Conservation (phyloP, 2,888 invertebrate genomes). For the Chydorus sphaericus region DNA sequence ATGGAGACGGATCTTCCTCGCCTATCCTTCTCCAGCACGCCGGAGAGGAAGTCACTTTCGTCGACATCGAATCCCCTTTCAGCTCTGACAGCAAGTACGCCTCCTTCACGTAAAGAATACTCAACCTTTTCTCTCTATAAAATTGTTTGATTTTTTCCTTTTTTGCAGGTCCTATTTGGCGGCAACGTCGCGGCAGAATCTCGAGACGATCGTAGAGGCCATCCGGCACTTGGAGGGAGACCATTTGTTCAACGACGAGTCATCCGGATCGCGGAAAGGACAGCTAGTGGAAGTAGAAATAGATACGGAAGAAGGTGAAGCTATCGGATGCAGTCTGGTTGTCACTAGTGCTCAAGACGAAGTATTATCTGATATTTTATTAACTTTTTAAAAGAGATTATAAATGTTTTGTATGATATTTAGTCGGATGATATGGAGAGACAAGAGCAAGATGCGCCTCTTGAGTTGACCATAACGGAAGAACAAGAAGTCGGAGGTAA, state of each 20-base stretch:
- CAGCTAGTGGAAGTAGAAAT: slow-evolving; percentile 13
- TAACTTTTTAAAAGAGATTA: neutral
- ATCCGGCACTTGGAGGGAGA: slow-evolving; percentile 95
- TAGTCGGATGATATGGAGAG: neutral
- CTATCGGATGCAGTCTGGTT: slow-evolving; percentile 12
- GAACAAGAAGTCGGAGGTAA: slow-evolving; percentile 1
- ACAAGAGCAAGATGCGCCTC: neutral
- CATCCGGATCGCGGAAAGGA: neutral
- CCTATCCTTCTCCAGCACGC: slow-evolving; percentile 4
- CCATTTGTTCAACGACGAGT: slow-evolving; percentile 67
- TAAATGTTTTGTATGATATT: neutral
- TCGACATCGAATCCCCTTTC: slow-evolving; percentile 5
- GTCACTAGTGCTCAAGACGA: slow-evolving; percentile 10
- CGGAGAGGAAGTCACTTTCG: slow-evolving; percentile 9
- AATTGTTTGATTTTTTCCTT: neutral
- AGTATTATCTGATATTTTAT: neutral
- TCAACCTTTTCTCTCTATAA: neutral
- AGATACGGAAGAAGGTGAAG: slow-evolving; percentile 5
- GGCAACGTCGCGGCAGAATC: slow-evolving; percentile 75
- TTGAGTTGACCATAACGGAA: neutral
- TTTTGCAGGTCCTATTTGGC: slow-evolving; percentile 38
- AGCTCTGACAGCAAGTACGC: slow-evolving; percentile 5
- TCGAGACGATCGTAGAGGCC: slow-evolving; percentile 96
- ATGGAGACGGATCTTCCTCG: slow-evolving; percentile 6
- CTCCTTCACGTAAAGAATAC: too few relatives aligned